Evolutionary conservation across 2,888 invertebrate genomes (phyloP).

Genomic region (Bimastos eiseni): DNA sequence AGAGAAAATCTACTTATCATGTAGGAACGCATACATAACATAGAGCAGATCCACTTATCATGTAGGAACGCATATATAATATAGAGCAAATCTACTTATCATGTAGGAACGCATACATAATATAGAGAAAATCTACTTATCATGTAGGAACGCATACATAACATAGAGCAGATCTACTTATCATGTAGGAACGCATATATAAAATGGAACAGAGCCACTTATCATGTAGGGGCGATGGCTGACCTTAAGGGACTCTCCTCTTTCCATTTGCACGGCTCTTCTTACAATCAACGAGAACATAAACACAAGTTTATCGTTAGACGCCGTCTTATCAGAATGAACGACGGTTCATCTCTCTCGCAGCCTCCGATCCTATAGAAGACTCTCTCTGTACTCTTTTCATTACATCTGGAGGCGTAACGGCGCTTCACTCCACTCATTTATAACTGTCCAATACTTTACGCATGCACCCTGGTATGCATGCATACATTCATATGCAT

Average conservation of each 20-base stretch:
- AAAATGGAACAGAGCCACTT: neutral
- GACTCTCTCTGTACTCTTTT: neutral
- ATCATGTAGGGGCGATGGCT: neutral
- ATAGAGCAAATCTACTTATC: no score
- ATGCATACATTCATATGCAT: neutral
- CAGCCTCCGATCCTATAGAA: neutral
- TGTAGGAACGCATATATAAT: neutral
- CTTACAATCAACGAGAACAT: neutral
- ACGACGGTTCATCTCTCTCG: neutral
- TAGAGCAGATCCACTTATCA: neutral
- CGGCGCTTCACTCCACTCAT: neutral
- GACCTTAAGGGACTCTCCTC: neutral
- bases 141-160: no score
- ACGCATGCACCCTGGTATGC: neutral
- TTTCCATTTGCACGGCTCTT: neutral
- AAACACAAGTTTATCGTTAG: neutral
- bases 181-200: neutral
- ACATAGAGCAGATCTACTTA: neutral
- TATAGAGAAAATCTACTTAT: no score
- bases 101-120: no score
- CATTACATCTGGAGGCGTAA: neutral
- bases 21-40: no score
- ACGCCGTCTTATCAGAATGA: neutral
- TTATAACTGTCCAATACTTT: neutral
- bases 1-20: no score